Evolutionary conservation across 53 echinoderm and acorn worm species (phyloP).

Genomic region (Pentamera pediparva): DNA sequence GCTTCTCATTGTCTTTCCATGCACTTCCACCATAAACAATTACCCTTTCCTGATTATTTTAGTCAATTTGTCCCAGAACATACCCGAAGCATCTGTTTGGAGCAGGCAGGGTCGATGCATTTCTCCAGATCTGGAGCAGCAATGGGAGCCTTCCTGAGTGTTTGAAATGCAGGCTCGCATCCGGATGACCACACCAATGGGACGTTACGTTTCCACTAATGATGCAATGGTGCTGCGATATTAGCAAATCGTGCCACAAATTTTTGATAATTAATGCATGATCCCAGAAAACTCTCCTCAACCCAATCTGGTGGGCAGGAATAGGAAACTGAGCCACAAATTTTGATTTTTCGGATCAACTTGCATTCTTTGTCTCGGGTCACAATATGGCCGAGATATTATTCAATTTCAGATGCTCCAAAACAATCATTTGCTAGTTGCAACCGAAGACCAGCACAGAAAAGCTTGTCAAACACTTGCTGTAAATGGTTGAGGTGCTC

Average conservation of each 20-base stretch:
- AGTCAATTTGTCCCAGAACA: slow-evolving; percentile 29
- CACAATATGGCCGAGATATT: slow-evolving; percentile 1
- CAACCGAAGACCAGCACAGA: neutral
- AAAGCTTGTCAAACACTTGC: neutral
- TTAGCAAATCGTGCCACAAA: slow-evolving; percentile 7
- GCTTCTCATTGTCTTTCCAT: neutral
- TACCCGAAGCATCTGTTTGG: slow-evolving; percentile 23
- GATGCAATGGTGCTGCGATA: neutral
- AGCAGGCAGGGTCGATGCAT: slow-evolving; percentile 29
- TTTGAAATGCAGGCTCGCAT: slow-evolving; percentile 41
- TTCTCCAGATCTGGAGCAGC: slow-evolving; percentile 37
- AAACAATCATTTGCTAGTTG: neutral
- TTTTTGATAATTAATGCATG: slow-evolving; percentile 44
- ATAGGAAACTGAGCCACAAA: neutral
- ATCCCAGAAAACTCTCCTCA: slow-evolving; percentile 33
- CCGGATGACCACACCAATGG: slow-evolving; percentile 36
- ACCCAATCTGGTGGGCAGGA: neutral
- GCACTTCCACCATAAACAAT: slow-evolving; percentile 17
- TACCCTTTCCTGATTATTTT: neutral
- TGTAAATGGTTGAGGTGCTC: neutral
- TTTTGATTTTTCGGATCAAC: neutral
- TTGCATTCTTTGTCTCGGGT: neutral
- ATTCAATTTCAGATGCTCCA: too few relatives aligned
- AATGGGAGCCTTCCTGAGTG: neutral
- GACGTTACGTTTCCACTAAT: slow-evolving; percentile 10